Conservation (phyloP, 1,140 invertebrate species). For the Solen grandis region DNA sequence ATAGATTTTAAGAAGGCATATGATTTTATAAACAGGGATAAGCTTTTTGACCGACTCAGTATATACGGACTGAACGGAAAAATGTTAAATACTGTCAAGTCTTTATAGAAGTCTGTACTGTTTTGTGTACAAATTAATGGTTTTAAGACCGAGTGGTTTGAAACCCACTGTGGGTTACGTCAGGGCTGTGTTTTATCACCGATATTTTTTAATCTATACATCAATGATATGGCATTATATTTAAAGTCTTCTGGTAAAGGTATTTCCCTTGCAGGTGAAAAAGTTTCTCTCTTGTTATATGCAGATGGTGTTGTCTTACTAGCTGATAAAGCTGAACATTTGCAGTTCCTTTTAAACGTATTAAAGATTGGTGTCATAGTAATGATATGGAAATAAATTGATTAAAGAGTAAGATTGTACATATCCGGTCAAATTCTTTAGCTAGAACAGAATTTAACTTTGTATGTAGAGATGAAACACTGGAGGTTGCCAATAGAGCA, state of each 20-base stretch:
- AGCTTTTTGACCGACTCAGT: too few species aligned
- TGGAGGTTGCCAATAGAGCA: neutral
- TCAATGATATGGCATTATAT: slow-evolving; percentile 2
- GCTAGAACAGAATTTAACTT: neutral
- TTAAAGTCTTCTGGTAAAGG: neutral
- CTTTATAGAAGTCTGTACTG: neutral
- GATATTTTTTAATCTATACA: slow-evolving; percentile 4
- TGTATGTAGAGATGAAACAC: neutral
- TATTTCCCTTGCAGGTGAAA: neutral
- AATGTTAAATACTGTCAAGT: slow-evolving; percentile 6
- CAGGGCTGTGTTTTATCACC: slow-evolving; percentile 24
- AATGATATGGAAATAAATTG: neutral
- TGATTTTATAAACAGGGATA: too few species aligned
- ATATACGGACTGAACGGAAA: too few species aligned
- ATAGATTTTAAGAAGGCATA: too few species aligned
- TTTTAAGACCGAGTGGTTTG: too few species aligned
- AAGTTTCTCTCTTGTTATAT: neutral
- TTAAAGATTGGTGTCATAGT: neutral
- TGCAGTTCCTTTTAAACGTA: slow-evolving; percentile 14
- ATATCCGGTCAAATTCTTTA: neutral
- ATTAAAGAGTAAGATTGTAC: slow-evolving; percentile 11
- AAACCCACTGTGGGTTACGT: too few species aligned
- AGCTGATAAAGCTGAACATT: neutral
- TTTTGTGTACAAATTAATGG: neutral
- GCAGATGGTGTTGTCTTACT: slow-evolving; percentile 14